Conservation (phyloP, 2,797 vertebrate genomes). For the Poeciliopsis paucimaculata region DNA sequence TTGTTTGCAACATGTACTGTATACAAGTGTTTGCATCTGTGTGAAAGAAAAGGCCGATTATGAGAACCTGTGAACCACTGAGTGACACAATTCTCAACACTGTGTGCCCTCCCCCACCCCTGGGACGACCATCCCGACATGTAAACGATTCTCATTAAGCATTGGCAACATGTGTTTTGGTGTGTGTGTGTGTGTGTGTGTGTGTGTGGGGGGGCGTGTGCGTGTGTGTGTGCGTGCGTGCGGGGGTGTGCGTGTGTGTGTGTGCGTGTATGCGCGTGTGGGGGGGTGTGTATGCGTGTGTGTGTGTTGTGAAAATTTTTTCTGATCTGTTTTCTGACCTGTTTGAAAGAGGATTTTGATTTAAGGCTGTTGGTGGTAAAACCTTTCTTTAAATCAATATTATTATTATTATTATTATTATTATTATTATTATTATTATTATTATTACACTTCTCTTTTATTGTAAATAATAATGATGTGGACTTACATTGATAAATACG, state of each 20-base stretch:
- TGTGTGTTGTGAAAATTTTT: constrained; percentile 62
- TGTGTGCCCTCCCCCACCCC: constrained; percentile 76
- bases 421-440: constrained; percentile 54
- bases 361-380: constrained; percentile 62
- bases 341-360: constrained; percentile 77
- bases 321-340: constrained; percentile 77
- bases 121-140: constrained; percentile 79
- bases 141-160: constrained; percentile 82
- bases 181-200: constrained; percentile 45
- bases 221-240: constrained; percentile 46
- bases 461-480: constrained; percentile 88
- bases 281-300: constrained; percentile 27
- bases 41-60: constrained; percentile 74
- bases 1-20: constrained; percentile 27
- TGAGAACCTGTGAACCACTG: constrained; percentile 81
- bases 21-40: constrained; percentile 55
- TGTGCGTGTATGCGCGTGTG: constrained; percentile 41
- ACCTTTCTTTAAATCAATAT: constrained; percentile 52
- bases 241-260: constrained; percentile 42
- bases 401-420: constrained; percentile 59
- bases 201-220: too few species aligned
- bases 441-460: constrained; percentile 80
- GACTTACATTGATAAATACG: constrained; percentile 90
- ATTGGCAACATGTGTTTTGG: constrained; percentile 66
- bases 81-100: constrained; percentile 84